Evolutionary conservation across 2,113 vertebrate genomes (phyloP).

Genomic region (Leucopternis melanops): DNA sequence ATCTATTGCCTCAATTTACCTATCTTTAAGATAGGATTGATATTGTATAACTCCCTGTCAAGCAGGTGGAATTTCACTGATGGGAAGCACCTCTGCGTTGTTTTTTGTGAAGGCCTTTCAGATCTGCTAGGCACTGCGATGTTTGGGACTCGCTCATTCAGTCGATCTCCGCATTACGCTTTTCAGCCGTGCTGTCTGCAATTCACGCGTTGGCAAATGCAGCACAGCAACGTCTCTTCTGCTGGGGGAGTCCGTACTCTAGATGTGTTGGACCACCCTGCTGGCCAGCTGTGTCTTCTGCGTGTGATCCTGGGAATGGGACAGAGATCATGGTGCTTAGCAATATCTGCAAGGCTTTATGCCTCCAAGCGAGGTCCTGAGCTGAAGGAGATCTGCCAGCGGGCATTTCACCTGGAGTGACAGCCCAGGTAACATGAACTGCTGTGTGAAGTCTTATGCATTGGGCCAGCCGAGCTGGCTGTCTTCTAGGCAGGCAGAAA

Average conservation of each 20-base stretch:
- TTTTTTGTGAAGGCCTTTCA: not conserved
- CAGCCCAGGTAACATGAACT: not conserved
- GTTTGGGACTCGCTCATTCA: not conserved
- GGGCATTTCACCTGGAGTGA: not conserved
- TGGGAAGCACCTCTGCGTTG: not conserved
- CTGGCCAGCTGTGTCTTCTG: not conserved
- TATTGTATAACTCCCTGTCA: not conserved
- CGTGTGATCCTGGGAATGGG: not conserved
- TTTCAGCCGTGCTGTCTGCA: not conserved
- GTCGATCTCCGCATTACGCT: fast-evolving
- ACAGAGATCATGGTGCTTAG: not conserved
- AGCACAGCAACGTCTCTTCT: not conserved
- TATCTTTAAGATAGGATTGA: not conserved
- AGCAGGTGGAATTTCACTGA: not conserved
- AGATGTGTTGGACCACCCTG: not conserved
- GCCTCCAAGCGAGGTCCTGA: not conserved
- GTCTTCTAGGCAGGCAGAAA: not conserved
- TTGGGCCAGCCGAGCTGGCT: not conserved
- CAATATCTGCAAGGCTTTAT: not conserved
- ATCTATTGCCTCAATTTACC: not conserved
- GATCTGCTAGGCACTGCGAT: not conserved
- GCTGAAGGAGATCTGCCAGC: not conserved
- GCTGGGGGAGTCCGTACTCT: not conserved
- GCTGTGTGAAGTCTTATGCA: not conserved
- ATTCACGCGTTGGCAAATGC: not conserved